Base-by-base conservation (phyloP, 2,888 invertebrate species). In the Rotaria socialis region DNA sequence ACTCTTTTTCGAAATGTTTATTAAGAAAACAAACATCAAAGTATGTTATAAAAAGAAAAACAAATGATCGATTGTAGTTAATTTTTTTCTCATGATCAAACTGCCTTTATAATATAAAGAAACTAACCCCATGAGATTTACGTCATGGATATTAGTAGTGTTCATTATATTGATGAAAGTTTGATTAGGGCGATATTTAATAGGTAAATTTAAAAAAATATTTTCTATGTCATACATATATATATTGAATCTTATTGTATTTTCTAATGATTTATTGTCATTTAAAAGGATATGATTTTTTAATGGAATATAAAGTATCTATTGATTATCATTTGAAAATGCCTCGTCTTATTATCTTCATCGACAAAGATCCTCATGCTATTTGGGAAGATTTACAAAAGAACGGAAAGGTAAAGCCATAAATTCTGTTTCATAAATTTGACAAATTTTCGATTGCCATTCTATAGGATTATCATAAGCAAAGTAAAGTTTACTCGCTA, bases 271-370 rank as follows among this genome's bases (percentile, higher is more conserved):
- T 10, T 47, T 47, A 47, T 52, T 52, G 14, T 52, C 2, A 14
- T 52, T 24, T 0, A 19, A 75, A 43, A 80, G 80, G 80, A 47
- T 47, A 80, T 80, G 47, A 80, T 2, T 80, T 80, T 47, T 14
- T 80, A 22, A n/a, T 80, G 80, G 80, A 80, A 80, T 80, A 80
- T 47, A 80, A 80, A 80, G 80, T 24, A 47, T n/a, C 80, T n/a
- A 47, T 80, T 47, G 80, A 80, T 80, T 47, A 80, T 80, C 47
- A 47, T 80, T 47, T 80, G 8, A 80, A 80, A 80, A 80, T 80
- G 80, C 80, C 80, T n/a, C 43, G 43, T 10, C n/a, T 80, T 8
- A 80, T 80, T n/a, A 80, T 80, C 11, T 80, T 47, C 10, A 80
- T 80, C 19, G 80, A 80, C 14, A 80, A 80, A 80, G 43, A 43